A percentile compares a stretch with the other conserved stretches of the same genome.
phyloP scores from a whole-genome alignment of 2,888 invertebrate species.

The Drosophila siamana region DNA sequence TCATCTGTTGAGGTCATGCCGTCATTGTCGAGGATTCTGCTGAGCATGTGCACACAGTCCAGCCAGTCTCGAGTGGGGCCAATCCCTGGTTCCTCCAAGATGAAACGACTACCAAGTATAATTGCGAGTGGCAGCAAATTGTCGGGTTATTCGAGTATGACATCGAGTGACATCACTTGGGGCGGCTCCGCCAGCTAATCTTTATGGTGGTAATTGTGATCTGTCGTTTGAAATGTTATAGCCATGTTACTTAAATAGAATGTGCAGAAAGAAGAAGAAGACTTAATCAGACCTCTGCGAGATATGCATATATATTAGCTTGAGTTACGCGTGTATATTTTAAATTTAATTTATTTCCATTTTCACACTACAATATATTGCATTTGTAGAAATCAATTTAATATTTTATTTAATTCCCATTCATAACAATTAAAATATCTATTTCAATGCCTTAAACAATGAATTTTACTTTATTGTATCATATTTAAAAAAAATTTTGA shows the following conservation, averaged over 20 bases:
- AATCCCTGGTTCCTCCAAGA: conserved; percentile 10
- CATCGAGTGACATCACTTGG: conserved; percentile 9
- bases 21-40: conserved; percentile 29
- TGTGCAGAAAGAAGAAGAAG: no score
- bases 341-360: no score
- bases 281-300: background rate
- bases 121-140: conserved; percentile 9
- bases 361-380: no score
- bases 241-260: background rate
- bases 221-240: background rate
- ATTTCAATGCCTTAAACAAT: no score
- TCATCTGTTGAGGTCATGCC: conserved; percentile 57
- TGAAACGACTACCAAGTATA: conserved; percentile 10
- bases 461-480: no score
- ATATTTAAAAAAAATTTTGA: no score
- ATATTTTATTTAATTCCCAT: no score
- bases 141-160: background rate
- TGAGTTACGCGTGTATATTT: no score
- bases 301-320: no score
- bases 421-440: no score
- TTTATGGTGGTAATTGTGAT: background rate
- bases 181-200: background rate
- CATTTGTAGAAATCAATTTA: no score
- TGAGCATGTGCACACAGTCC: conserved; percentile 7
- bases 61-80: conserved; percentile 23